phyloP scores from a whole-genome alignment of 2,888 invertebrate species.

The Vannuccia rotundouncinata region DNA sequence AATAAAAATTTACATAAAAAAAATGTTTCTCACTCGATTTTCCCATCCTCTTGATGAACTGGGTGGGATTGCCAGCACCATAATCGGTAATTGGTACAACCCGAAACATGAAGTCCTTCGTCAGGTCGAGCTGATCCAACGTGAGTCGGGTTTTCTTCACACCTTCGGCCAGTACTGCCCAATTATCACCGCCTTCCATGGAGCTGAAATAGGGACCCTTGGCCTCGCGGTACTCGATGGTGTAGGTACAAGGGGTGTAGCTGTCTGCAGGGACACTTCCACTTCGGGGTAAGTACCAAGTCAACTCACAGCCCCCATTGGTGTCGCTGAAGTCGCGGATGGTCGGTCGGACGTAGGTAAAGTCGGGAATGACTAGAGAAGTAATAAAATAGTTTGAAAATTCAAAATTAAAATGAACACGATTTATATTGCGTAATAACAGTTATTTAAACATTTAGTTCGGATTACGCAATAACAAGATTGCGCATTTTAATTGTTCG shows the following conservation, averaged over 20 bases:
- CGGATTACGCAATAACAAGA: too few species aligned
- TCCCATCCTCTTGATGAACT: constrained; percentile 32
- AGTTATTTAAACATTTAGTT: too few species aligned
- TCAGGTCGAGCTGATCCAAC: constrained; percentile 28
- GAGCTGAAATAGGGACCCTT: constrained; percentile 2
- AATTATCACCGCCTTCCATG: constrained; percentile 11
- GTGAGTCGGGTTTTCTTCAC: constrained; percentile 27
- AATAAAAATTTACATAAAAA: too few species aligned
- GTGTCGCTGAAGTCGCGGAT: constrained; percentile 27
- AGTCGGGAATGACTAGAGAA: constrained; percentile 36
- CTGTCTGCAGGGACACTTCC: not conserved
- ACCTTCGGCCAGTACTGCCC: constrained; percentile 13
- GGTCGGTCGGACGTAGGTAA: constrained; percentile 34
- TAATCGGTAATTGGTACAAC: constrained; percentile 38
- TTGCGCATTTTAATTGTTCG: too few species aligned
- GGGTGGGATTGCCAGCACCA: constrained; percentile 30
- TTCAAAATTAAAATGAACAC: not conserved
- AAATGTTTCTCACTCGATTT: constrained; percentile 18
- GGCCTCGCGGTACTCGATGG: constrained; percentile 31
- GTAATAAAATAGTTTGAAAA: not conserved
- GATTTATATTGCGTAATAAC: not conserved
- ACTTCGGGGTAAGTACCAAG: constrained; percentile 34
- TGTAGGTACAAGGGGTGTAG: constrained; percentile 34
- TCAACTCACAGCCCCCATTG: constrained; percentile 8
- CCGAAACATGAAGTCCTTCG: constrained; percentile 27